These are phyloP conservation scores for Australoheros facetus DNA, from an alignment of 2,797 vertebrate species.

Conservation along the genomic window DNA sequence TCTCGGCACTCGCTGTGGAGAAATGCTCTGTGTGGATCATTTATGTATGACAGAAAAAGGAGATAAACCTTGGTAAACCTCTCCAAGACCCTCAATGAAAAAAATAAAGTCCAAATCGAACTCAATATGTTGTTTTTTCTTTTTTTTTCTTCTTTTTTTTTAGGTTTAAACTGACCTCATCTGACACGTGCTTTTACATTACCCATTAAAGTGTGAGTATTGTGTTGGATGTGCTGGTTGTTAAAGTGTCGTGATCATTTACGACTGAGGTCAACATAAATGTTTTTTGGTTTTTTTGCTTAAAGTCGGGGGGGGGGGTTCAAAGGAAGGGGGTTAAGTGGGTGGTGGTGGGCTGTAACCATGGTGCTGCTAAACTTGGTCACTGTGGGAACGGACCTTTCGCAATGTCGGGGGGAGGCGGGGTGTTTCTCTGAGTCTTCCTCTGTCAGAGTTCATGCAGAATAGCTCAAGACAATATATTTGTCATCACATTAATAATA, in stretches of 20 bases:
- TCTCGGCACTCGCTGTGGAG: conserved; percentile 54
- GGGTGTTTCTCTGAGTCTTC: neutral
- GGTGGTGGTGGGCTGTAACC: conserved; percentile 60
- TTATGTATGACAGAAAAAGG: conserved; percentile 55
- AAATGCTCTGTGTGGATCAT: conserved; percentile 60
- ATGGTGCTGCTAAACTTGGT: conserved; percentile 67
- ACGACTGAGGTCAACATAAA: conserved; percentile 54
- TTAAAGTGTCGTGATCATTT: conserved; percentile 57
- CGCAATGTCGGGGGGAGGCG: conserved; percentile 24
- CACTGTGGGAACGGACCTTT: conserved; percentile 72
- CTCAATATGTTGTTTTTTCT: neutral
- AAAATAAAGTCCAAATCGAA: conserved; percentile 25
- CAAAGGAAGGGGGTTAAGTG: conserved; percentile 4
- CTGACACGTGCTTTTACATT: conserved; percentile 19
- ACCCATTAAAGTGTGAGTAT: conserved; percentile 26
- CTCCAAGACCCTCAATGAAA: conserved; percentile 6
- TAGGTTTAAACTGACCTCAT: conserved; percentile 17
- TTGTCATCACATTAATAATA: neutral
- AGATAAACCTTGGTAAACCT: conserved; percentile 54
- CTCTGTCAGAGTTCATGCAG: conserved; percentile 11
- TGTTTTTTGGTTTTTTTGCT: conserved; percentile 13
- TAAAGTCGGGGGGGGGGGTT: conserved; percentile 38
- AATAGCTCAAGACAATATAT: neutral
- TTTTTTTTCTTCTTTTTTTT: conserved; percentile 2
- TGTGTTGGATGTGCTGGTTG: conserved; percentile 36